Base-by-base conservation (phyloP, 1,140 invertebrate genomes). In the Drosophila lowei region DNA sequence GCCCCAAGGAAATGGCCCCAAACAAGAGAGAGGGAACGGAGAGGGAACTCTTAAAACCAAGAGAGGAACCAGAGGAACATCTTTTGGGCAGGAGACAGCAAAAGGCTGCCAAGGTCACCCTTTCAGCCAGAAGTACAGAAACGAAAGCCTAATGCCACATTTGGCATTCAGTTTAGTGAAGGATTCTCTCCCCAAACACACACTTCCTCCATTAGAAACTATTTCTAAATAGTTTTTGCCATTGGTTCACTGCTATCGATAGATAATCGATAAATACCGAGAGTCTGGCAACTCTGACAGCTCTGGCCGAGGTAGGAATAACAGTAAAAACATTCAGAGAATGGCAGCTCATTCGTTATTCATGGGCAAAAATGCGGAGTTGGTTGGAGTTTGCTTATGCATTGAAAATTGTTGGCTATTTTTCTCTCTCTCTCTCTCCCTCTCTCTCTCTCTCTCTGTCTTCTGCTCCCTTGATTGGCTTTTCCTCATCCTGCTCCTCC, bases 321-420 rank as follows among this genome's bases (percentile, higher is more conserved):
- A 44, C 42, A 53, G 64, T 65, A 48, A 65, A 54, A 61, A 25
- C 28, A 59, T 25, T 23, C 57, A n/a, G 28, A 34, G 6, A 52
- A 38, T 38, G n/a, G 54, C 34, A 42, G 38, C 43, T 68, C 44
- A 68, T 68, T 18, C 16, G 50, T 68, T 68, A 68, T 68, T 68
- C 65, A 68, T 68, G 63, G 16, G 25, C 3, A 49, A 68, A 15
- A 68, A 64, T 68, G 48, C 1, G 44, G 2, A 56, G 65, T 18
- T 18, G 42, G 9, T 68, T 67, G 63, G 38, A 55, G 49, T 30
- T 53, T 54, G 63, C 54, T 53, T 66, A 41, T 67, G 62, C 48
- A 66, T 67, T 55, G 64, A 47, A 52, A 63, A 55, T 67, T 66
- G 34, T 52, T 28, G 34, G 16, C 34, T 28, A 46, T 56, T 13